Base-by-base conservation (phyloP, 1,140 invertebrate species). In the Adoxophyes honmai region DNA sequence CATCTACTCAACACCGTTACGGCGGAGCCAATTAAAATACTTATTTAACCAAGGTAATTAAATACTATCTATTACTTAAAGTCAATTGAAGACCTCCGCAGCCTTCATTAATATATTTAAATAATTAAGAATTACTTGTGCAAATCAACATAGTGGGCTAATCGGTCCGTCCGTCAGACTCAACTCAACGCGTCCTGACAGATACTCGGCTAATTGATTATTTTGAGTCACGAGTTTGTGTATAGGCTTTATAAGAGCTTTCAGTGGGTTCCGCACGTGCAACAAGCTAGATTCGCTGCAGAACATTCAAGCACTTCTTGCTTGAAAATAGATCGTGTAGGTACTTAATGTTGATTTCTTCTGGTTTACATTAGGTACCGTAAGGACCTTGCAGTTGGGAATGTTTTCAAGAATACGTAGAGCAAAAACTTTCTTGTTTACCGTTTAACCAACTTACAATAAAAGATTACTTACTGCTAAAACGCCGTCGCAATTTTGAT, bases 151-250 rank as follows among this genome's bases (percentile, higher is more conserved):
- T 48, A 13, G 42, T 16, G 42, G 21, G 21, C 59, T 51, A 52
- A 53, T 57, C 44, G 44, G 48, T 60, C 36, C 52, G 57, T 61
- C 66, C 65, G 62, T 69, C 67, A 68, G 63, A 62, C 38, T 54
- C 21, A 28, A 28, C 21, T 28, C 21, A 28, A 28, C 11, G 42
- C 52, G 34, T 61, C 21, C 21, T 75, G 76, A 76, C 68, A 70
- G 75, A 84, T 78, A 52, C 14, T 51, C 38, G 55, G 65, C 73
- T 79, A 81, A 83, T 86, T 78, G 74, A 81, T 79, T 65, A 52
- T 55, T 35, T 64, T 75, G 67, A 68, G 60, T 69, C 68, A 66
- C 69, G 66, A 75, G 63, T 52, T 71, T 54, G 60, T 42, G 34
- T 57, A 52, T 59, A 48, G 4, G 18, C 6, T 48, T 21, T 44